These are phyloP conservation scores for Lepidocyrtinus sp. DNA, from an alignment of 2,888 invertebrate species.

Conservation along the genomic window DNA sequence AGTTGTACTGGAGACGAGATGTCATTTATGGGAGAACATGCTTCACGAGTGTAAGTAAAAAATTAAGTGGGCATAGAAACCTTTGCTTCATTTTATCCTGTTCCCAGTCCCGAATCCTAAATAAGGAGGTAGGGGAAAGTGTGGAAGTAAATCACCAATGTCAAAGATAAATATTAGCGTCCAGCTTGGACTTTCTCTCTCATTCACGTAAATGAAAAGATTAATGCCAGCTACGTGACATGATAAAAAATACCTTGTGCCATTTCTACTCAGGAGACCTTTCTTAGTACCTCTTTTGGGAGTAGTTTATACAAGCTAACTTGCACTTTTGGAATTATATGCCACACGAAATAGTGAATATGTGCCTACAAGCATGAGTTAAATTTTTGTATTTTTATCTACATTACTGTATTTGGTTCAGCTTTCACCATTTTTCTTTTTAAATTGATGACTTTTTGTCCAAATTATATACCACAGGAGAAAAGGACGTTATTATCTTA, in stretches of 20 bases:
- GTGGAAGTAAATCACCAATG: slow-evolving; percentile 43
- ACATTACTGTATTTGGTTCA: too few species aligned
- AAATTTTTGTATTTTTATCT: too few species aligned
- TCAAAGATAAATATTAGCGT: slow-evolving; percentile 55
- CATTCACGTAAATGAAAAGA: slow-evolving; percentile 47
- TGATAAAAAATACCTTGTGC: neutral
- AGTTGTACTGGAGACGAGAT: slow-evolving; percentile 48
- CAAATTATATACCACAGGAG: slow-evolving; percentile 24
- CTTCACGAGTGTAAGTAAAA: slow-evolving; percentile 41
- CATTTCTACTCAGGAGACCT: too few species aligned
- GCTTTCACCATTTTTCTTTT: neutral
- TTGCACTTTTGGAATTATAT: too few species aligned
- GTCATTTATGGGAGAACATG: slow-evolving; percentile 61
- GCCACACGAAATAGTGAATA: too few species aligned
- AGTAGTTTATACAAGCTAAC: too few species aligned
- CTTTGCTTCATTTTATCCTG: too few species aligned
- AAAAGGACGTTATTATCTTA: slow-evolving; percentile 32
- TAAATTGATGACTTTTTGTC: slow-evolving; percentile 14
- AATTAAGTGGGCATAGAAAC: neutral
- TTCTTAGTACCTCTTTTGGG: too few species aligned
- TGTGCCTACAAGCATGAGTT: too few species aligned
- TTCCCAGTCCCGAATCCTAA: neutral
- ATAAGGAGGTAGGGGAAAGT: neutral
- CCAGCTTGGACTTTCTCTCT: slow-evolving; percentile 11
- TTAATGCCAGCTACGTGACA: slow-evolving; percentile 46